Evolutionary conservation across 2,797 vertebrate species (phyloP).

Genomic region (Poeciliopsis turneri): DNA sequence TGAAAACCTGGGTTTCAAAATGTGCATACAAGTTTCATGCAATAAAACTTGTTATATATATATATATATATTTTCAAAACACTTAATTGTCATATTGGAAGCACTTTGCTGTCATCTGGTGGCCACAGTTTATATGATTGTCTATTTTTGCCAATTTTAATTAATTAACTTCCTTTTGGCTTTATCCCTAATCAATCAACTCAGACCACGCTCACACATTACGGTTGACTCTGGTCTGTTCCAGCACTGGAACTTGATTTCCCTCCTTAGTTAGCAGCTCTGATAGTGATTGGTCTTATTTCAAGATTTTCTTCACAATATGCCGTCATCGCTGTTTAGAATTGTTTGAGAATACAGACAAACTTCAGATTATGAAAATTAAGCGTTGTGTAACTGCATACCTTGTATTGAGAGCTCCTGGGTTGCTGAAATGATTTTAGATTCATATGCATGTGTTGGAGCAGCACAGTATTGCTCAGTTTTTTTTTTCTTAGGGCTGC

Average conservation of each 20-base stretch:
- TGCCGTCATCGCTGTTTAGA: neutral
- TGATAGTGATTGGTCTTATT: conserved; percentile 20
- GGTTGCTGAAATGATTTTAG: neutral
- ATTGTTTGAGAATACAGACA: neutral
- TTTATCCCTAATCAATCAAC: neutral
- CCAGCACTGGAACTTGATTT: neutral
- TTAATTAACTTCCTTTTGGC: neutral
- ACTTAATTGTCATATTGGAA: neutral
- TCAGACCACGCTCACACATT: neutral
- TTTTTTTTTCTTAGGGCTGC: neutral
- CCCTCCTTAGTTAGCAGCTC: neutral
- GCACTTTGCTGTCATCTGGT: neutral
- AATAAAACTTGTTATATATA: too few relatives aligned
- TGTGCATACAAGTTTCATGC: neutral
- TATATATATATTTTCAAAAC: neutral
- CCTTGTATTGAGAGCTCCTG: neutral
- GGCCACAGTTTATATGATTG: neutral
- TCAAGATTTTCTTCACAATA: conserved; percentile 13
- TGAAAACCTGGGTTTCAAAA: neutral
- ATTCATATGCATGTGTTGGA: neutral
- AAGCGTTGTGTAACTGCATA: neutral
- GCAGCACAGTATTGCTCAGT: neutral
- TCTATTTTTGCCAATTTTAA: neutral
- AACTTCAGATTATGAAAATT: neutral
- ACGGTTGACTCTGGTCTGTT: neutral